A percentile compares a stretch with the other conserved stretches of the same genome.
These are phyloP conservation scores for Grantiella picta DNA, from an alignment of 2,113 vertebrate species.

Conservation along the genomic window DNA sequence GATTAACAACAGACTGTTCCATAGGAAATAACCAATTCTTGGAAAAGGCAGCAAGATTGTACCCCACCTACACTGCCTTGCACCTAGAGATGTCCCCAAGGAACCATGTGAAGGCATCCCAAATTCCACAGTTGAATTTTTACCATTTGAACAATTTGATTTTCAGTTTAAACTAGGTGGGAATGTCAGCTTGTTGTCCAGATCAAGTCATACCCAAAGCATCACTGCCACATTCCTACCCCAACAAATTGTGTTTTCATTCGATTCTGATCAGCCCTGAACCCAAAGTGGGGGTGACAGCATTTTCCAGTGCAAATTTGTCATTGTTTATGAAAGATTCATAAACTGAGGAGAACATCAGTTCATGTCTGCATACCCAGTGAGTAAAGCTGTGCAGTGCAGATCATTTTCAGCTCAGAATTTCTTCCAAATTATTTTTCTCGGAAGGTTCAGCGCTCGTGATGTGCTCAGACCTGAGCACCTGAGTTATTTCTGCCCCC, in stretches of 20 bases:
- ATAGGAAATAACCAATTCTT: not conserved
- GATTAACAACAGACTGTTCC: not conserved
- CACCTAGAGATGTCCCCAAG: not conserved
- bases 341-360: not conserved
- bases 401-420: not conserved
- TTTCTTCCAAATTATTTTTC: not conserved
- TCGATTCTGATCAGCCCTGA: not conserved
- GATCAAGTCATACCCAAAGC: not conserved
- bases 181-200: not conserved
- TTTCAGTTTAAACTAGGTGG: not conserved
- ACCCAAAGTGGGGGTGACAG: not conserved
- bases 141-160: not conserved
- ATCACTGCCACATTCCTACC: not conserved
- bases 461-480: not conserved
- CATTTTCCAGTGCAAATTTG: not conserved
- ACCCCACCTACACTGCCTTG: accelerated
- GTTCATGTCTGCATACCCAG: not conserved
- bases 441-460: not conserved
- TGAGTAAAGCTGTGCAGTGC: not conserved
- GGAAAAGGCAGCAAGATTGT: not conserved
- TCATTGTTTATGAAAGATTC: slow-evolving; percentile 29
- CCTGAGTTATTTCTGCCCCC: not conserved
- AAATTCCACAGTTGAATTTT: not conserved
- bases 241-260: not conserved
- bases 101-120: not conserved